Conservation (phyloP, 1,140 invertebrate genomes). For the Diprion similis region DNA sequence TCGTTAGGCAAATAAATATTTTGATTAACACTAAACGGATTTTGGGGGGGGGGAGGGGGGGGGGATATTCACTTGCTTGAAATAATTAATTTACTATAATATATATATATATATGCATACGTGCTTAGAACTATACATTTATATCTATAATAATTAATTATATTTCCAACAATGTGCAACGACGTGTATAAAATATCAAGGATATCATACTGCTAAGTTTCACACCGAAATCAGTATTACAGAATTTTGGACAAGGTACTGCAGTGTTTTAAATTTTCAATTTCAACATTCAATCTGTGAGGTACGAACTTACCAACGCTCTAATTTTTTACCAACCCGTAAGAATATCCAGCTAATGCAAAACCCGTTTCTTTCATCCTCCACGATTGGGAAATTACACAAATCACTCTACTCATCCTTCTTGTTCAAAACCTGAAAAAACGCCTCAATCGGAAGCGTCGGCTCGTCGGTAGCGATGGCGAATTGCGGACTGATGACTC, state of each 20-base stretch:
- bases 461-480: slow-evolving; percentile 60
- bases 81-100: no score
- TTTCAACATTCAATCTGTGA: neutral
- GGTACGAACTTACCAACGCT: no score
- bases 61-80: neutral
- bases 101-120: no score
- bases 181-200: no score
- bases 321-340: no score
- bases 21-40: neutral
- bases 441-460: slow-evolving; percentile 63
- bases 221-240: neutral
- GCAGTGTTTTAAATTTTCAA: neutral
- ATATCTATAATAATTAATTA: neutral
- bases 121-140: neutral
- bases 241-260: neutral
- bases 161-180: neutral
- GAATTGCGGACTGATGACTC: slow-evolving; percentile 46
- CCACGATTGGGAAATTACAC: neutral
- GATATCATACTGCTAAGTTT: neutral
- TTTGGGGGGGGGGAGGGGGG: neutral
- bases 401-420: slow-evolving; percentile 30
- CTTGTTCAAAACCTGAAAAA: slow-evolving; percentile 58
- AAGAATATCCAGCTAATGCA: no score
- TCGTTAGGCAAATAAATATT: slow-evolving; percentile 6
- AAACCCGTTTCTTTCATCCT: no score